Conservation (phyloP, 1,140 invertebrate species). For the Ganaspis sp. region DNA sequence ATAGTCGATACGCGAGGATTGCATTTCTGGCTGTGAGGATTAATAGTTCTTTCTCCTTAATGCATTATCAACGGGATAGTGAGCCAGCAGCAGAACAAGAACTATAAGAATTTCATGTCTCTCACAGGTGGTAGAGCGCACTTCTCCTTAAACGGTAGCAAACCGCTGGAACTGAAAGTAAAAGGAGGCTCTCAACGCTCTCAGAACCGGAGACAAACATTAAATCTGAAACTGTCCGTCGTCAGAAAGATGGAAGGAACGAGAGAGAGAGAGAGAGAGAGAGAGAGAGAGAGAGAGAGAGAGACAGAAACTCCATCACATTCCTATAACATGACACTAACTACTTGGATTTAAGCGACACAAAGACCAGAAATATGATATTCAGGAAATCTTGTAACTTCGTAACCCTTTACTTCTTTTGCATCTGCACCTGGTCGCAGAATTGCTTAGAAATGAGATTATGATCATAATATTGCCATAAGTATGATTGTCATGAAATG, state of each 20-base stretch:
- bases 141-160: neutral
- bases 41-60: conserved; percentile 58
- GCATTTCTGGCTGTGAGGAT: conserved; percentile 54
- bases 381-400: conserved; percentile 68
- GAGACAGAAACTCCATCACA: conserved; percentile 43
- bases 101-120: neutral
- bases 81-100: neutral
- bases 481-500: no score
- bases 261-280: conserved; percentile 12
- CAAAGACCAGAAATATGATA: conserved; percentile 68
- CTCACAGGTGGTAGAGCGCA: neutral
- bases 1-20: conserved; percentile 46
- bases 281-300: conserved; percentile 38
- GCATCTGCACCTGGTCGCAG: neutral
- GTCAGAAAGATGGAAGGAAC: no score
- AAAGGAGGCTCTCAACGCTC: neutral
- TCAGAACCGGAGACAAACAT: neutral
- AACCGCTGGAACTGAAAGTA: neutral
- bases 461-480: neutral
- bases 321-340: conserved; percentile 67
- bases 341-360: conserved; percentile 66
- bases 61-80: neutral
- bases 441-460: neutral
- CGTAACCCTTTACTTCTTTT: conserved; percentile 51
- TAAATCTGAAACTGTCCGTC: neutral